Evolutionary conservation across 1,140 invertebrate species (phyloP), one percentile per base, ranked within the genome.

Genomic region (Bombus breviceps): DNA sequence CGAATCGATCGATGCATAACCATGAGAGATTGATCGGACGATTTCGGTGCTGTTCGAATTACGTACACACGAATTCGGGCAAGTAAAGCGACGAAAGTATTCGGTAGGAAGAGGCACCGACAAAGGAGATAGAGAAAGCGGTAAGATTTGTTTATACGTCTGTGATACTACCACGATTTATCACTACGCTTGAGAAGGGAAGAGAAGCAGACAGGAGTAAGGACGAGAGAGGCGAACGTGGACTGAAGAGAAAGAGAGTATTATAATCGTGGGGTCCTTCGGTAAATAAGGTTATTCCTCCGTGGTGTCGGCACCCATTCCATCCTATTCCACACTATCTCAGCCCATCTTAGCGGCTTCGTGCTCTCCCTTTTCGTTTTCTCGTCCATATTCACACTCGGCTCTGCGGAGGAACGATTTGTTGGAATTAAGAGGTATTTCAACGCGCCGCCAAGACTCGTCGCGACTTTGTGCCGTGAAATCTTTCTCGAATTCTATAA

Each of bases 231-330:
- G n/a, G 37, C 15, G n/a, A n/a, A 32, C 4, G n/a, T 25, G 28
- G 2, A 39, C 4, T 34, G 18, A 66, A 39, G 22, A 32, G 75
- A 73, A 43, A 73, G 47, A n/a, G 62, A 25, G 10, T 62, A 72
- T 71, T 53, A 79, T 85, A 80, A 85, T 82, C 82, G 82, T 34
- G 15, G 28, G 82, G 75, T 82, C 74, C 78, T 89, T 85, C 43
- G 82, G 78, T 82, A 88, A 89, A 88, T 85, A 88, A 89, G 76
- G 79, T 85, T 81, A 84, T 89, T 88, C 79, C 66, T 81, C 75
- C 76, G 76, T 57, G 41, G 77, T 75, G 74, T 81, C 77, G 81
- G 77, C 71, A 66, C 78, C 68, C 82, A 76, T 86, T 57, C 73
- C 83, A 76, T 81, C 81, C 73, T 82, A 41, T 81, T 57, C 78